phyloP scores from a whole-genome alignment of 2,888 invertebrate genomes.

The Chymomyza fuscimana region DNA sequence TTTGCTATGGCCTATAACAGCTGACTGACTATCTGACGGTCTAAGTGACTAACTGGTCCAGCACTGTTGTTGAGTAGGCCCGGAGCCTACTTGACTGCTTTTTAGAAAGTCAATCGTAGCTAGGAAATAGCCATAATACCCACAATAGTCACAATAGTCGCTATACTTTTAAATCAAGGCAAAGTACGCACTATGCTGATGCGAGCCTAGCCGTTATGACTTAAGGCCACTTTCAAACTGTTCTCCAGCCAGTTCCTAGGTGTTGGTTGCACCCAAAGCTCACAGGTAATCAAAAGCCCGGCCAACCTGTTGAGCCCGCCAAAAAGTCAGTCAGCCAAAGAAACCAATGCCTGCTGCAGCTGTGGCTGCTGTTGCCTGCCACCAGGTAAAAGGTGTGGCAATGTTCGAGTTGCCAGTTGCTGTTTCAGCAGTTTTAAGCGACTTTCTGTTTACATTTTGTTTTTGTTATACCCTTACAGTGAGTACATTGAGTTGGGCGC shows the following conservation, averaged over 20 bases:
- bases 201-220: background rate
- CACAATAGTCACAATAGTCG: background rate
- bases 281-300: background rate
- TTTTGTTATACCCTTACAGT: background rate
- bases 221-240: background rate
- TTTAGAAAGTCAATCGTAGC: constrained; percentile 45
- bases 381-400: constrained; percentile 6
- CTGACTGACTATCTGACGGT: constrained; percentile 21
- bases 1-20: constrained; percentile 40
- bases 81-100: background rate
- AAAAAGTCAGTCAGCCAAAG: constrained; percentile 17
- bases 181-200: constrained; percentile 25
- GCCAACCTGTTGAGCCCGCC: background rate
- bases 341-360: background rate
- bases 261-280: too few relatives aligned
- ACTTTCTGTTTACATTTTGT: background rate
- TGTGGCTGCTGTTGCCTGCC: constrained; percentile 11
- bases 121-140: constrained; percentile 14
- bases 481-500: background rate
- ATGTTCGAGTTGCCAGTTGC: background rate
- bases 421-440: background rate
- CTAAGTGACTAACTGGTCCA: constrained; percentile 10
- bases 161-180: constrained; percentile 31
- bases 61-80: background rate
- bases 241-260: background rate